phyloP scores from a whole-genome alignment of 2,113 vertebrate genomes.

The Planiliza haematocheilus region DNA sequence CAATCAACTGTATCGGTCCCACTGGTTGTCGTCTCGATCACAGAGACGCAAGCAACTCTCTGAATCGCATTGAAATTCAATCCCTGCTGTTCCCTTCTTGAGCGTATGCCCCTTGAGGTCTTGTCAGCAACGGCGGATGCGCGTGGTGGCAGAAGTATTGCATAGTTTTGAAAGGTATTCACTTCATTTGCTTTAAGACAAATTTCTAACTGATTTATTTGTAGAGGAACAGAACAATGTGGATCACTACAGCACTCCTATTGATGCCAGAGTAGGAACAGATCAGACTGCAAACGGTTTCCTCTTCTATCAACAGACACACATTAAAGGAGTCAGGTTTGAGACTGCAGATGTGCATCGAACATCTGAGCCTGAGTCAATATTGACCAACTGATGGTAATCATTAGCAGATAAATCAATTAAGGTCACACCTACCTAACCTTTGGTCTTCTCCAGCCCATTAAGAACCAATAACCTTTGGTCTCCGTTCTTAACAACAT shows the following conservation, averaged over 20 bases:
- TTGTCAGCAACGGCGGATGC: slow-evolving; percentile 15
- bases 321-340: slow-evolving; percentile 13
- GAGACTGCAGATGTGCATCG: slow-evolving; percentile 10
- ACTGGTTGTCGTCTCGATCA: no score
- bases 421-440: slow-evolving; percentile 41
- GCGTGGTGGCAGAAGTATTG: neutral
- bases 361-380: slow-evolving; percentile 31
- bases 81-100: no score
- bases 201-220: slow-evolving; percentile 28
- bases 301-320: neutral
- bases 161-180: slow-evolving; percentile 24
- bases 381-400: slow-evolving; percentile 47
- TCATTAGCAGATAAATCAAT: slow-evolving; percentile 50
- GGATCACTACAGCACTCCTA: neutral
- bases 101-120: no score
- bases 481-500: slow-evolving; percentile 1
- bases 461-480: neutral
- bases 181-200: neutral
- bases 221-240: slow-evolving; percentile 22
- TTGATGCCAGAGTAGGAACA: neutral
- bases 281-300: neutral
- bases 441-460: neutral
- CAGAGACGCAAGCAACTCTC: no score
- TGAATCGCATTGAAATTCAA: no score
- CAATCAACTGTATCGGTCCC: no score